Conservation (phyloP, 2,888 invertebrate species). For the Selenia dentaria region DNA sequence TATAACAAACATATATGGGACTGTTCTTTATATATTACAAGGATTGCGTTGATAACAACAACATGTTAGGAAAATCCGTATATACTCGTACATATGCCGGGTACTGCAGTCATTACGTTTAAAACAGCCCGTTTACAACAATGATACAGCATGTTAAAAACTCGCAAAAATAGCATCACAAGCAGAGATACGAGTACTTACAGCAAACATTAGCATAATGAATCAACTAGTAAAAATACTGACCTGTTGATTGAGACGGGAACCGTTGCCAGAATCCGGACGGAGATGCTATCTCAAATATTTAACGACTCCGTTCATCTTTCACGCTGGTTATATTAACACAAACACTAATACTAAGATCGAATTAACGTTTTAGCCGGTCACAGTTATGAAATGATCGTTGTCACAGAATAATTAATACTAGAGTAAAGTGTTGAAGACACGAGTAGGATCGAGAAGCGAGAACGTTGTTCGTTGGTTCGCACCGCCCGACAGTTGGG, state of each 20-base stretch:
- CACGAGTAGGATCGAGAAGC: conserved; percentile 5
- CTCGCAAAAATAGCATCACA: conserved; percentile 20
- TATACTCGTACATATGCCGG: too few relatives aligned
- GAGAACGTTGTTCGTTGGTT: conserved; percentile 23
- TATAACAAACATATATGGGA: too few relatives aligned
- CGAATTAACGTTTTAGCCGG: conserved; percentile 43
- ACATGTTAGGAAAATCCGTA: too few relatives aligned
- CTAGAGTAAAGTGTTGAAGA: conserved; percentile 16
- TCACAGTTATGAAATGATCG: conserved; percentile 22
- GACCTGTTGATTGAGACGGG: conserved; percentile 66
- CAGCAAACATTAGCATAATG: conserved; percentile 26
- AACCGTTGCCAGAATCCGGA: conserved; percentile 46
- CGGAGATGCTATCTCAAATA: conserved; percentile 54
- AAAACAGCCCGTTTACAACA: too few relatives aligned
- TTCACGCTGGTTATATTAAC: conserved; percentile 46
- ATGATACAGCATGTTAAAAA: background rate
- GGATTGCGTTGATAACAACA: too few relatives aligned
- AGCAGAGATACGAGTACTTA: conserved; percentile 22
- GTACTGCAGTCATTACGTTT: too few relatives aligned
- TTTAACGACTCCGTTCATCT: conserved; percentile 53
- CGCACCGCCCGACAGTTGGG: conserved; percentile 38
- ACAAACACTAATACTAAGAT: conserved; percentile 33
- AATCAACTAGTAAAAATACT: conserved; percentile 48
- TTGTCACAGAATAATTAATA: too few relatives aligned
- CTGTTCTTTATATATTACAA: too few relatives aligned